Evolutionary conservation across 2,797 vertebrate genomes (phyloP).

Genomic region (Poecile montanus): DNA sequence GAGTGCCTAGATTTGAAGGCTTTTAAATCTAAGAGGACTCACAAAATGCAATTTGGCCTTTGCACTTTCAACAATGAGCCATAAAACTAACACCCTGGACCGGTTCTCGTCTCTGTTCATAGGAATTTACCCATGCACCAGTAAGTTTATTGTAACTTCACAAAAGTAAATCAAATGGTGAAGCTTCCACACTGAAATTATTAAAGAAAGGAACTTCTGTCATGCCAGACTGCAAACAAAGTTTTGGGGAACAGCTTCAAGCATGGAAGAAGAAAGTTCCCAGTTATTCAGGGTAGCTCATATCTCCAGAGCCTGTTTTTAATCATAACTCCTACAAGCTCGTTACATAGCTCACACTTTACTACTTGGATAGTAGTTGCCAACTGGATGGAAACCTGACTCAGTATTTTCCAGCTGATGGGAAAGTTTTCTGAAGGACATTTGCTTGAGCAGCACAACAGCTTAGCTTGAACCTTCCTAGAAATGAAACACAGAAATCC

Average conservation of each 20-base stretch:
- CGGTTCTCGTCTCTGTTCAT: background rate
- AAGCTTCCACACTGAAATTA: slow-evolving; percentile 18
- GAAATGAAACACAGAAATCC: background rate
- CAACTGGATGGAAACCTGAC: slow-evolving; percentile 25
- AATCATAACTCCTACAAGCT: slow-evolving; percentile 49
- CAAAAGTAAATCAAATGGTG: slow-evolving; percentile 1
- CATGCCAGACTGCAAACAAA: slow-evolving; percentile 39
- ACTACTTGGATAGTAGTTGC: slow-evolving; percentile 18
- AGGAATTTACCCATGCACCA: background rate
- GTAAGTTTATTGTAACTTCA: background rate
- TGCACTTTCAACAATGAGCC: slow-evolving; percentile 14
- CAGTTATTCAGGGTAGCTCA: slow-evolving; percentile 7
- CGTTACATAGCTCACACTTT: background rate
- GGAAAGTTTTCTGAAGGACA: slow-evolving; percentile 8
- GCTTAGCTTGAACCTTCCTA: background rate
- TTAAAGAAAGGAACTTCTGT: slow-evolving; percentile 18
- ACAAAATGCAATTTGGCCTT: slow-evolving; percentile 37
- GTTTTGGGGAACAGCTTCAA: slow-evolving; percentile 10
- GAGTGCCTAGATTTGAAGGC: background rate
- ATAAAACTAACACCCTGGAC: slow-evolving; percentile 37
- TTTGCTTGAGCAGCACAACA: background rate
- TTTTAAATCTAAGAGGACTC: slow-evolving; percentile 24
- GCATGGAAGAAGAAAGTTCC: slow-evolving; percentile 25
- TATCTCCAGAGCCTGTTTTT: slow-evolving; percentile 60
- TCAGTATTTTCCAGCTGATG: slow-evolving; percentile 21